phyloP scores from a whole-genome alignment of 2,888 invertebrate genomes.

The Embidobia sp. region DNA sequence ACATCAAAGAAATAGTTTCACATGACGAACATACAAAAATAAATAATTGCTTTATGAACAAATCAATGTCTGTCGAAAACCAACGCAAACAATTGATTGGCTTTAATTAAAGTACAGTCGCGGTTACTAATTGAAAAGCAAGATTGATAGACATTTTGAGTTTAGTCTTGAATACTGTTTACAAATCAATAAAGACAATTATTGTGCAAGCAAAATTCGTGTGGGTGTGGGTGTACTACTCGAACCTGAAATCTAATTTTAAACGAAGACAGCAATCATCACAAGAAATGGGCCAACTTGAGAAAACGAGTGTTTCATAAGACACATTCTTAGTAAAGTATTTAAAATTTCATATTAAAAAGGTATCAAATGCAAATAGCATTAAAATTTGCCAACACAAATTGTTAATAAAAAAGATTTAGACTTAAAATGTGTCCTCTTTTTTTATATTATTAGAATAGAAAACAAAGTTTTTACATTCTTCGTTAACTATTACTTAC shows the following conservation, averaged over 20 bases:
- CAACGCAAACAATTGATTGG: no score
- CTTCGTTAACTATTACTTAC: background rate
- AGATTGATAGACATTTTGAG: background rate
- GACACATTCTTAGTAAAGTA: slow-evolving; percentile 45
- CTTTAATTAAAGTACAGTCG: no score
- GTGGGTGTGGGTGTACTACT: slow-evolving; percentile 47
- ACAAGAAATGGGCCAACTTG: slow-evolving; percentile 72
- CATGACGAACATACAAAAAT: no score
- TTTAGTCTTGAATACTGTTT: slow-evolving; percentile 5
- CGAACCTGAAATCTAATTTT: slow-evolving; percentile 75
- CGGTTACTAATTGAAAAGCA: background rate
- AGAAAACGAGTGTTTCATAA: slow-evolving; percentile 65
- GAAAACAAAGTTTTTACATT: no score
- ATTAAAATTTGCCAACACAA: background rate
- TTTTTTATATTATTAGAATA: no score
- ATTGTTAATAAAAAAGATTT: no score
- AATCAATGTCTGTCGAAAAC: no score
- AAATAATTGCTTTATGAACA: no score
- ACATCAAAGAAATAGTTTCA: no score
- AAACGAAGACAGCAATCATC: slow-evolving; percentile 68
- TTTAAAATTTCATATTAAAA: no score
- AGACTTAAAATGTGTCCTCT: no score
- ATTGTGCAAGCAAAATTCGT: slow-evolving; percentile 25
- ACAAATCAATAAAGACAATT: slow-evolving; percentile 38
- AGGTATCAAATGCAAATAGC: no score